Evolutionary conservation across 2,113 vertebrate genomes (phyloP).

Genomic region (Indicator indicator): DNA sequence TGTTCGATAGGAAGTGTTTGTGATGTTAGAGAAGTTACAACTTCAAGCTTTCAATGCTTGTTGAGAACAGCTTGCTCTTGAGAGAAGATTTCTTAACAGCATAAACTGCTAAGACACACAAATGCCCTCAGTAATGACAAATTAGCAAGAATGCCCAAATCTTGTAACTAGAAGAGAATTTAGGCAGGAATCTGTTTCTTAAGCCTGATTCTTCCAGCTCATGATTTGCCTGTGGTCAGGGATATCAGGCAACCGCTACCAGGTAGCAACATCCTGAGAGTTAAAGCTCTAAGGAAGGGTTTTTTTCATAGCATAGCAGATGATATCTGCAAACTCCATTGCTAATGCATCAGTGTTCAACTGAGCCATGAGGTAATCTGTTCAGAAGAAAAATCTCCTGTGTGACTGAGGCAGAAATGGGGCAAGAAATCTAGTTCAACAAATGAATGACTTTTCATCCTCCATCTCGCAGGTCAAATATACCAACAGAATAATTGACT

Average conservation of each 20-base stretch:
- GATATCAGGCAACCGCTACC: background rate
- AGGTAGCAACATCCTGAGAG: background rate
- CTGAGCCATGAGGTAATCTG: background rate
- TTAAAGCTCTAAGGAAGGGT: background rate
- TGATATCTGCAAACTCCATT: background rate
- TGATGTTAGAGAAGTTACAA: slow-evolving; percentile 14
- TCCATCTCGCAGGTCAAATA: background rate
- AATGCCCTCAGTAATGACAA: background rate
- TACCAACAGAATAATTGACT: background rate
- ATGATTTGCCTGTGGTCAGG: background rate
- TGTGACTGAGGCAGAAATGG: background rate
- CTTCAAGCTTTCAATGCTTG: background rate
- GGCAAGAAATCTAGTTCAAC: background rate
- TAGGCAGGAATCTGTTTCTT: background rate
- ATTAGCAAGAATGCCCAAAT: background rate
- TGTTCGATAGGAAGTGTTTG: slow-evolving; percentile 43
- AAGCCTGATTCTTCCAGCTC: background rate
- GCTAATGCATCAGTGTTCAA: background rate
- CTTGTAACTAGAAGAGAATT: fast-evolving
- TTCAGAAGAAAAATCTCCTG: background rate
- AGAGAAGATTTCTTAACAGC: background rate
- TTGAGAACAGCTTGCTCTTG: background rate
- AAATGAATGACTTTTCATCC: background rate
- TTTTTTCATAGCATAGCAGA: background rate
- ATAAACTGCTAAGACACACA: background rate